Evolutionary conservation across 1,140 invertebrate species (phyloP), one percentile per base, ranked within the genome.

Genomic region (Caenorhabditis remanei): DNA sequence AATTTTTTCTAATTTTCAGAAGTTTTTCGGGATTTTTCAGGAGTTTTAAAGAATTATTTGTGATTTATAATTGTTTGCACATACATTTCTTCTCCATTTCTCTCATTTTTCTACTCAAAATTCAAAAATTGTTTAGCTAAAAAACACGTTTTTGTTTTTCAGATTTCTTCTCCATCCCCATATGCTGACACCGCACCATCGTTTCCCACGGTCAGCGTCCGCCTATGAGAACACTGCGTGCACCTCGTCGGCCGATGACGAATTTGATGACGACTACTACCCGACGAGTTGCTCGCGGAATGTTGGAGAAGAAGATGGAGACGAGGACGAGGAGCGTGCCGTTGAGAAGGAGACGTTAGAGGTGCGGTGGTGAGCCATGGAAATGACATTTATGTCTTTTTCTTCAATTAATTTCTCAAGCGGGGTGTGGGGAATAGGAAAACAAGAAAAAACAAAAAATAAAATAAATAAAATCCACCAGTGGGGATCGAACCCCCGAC

Each of bases 311-410:
- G 71, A 79, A 19, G 53, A 6, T 50, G 2, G 6, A 2, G 65
- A 43, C 16, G 46, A 43, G 8, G n/a, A 79, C 21, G 56, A 16
- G 9, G 24, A 21, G 40, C 32, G 0, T 32, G 40, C 7, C 8
- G 11, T 79, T 48, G 46, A 50, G n/a, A 79, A 50, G 21, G 46
- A 79, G 21, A 79, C 46, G 11, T 24, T 79, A 53, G 71, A 79
- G 40, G 71, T 79, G 46, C n/a, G n/a, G n/a, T n/a, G n/a, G n/a
- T n/a, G 53, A n/a, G 3, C 16, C 19, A 63, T 63, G 61, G 61
- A 63, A 63, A 32, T 63, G 61, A 63, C 61, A 53, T 63, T 63
- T 63, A 24, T 63, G 61, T 63, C 61, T 32, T 63, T 63, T 53
- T 63, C 24, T 63, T 32, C 61, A 63, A 63, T 63, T 63, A 63